phyloP scores from a whole-genome alignment of 2,113 vertebrate genomes.

The Phoenicopterus ruber region DNA sequence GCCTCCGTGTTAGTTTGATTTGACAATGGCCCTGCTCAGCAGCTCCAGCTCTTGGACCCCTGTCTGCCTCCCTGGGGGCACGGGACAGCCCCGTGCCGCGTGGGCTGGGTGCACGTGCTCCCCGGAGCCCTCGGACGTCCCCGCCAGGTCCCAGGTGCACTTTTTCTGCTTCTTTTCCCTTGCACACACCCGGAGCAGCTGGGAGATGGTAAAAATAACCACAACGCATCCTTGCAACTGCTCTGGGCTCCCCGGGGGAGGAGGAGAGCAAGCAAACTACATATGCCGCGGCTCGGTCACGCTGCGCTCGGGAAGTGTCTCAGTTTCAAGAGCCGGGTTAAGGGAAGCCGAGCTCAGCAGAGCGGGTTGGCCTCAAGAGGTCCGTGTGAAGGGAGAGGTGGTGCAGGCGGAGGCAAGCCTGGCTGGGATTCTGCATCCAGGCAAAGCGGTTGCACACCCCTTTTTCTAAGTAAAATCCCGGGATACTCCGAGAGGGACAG shows the following conservation, averaged over 20 bases:
- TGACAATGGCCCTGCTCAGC: fast-evolving
- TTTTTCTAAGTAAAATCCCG: not conserved
- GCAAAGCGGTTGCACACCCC: fast-evolving
- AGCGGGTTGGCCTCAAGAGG: fast-evolving
- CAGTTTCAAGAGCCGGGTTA: not conserved
- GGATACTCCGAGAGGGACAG: fast-evolving
- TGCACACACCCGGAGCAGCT: not conserved
- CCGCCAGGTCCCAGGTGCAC: not conserved
- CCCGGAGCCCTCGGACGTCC: fast-evolving
- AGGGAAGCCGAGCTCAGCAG: not conserved
- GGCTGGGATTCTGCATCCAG: not conserved
- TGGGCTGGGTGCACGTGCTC: not conserved
- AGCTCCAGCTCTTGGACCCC: not conserved
- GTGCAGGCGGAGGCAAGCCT: not conserved
- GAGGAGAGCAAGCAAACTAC: not conserved
- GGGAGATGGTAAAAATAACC: constrained; percentile 22
- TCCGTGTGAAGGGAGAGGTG: not conserved
- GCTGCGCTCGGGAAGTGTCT: not conserved
- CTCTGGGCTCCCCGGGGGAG: not conserved
- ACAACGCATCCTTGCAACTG: not conserved
- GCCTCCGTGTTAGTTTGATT: not conserved
- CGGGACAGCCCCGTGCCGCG: not conserved
- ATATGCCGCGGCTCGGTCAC: fast-evolving
- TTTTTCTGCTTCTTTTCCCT: constrained; percentile 7
- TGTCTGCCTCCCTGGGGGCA: not conserved